Evolutionary conservation across 2,113 vertebrate genomes (phyloP).

Genomic region (Phainopepla nitens): DNA sequence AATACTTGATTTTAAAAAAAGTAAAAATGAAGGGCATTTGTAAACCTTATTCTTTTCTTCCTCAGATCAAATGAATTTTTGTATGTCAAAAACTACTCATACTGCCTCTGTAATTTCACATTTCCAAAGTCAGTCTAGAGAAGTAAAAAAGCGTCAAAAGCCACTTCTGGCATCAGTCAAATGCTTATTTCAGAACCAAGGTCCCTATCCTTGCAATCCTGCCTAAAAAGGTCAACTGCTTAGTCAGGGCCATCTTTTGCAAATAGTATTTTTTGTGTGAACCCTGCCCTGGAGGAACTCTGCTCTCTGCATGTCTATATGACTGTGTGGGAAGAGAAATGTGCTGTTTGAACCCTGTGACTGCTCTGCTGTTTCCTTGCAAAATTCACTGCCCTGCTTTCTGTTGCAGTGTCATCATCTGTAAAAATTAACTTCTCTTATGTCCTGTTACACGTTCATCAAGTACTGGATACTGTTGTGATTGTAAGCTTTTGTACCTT

Average conservation of each 20-base stretch:
- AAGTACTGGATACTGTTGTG: neutral
- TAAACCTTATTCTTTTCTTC: neutral
- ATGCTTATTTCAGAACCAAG: neutral
- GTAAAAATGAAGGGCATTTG: rapidly evolving
- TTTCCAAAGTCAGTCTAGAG: neutral
- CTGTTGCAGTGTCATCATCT: neutral
- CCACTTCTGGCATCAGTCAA: neutral
- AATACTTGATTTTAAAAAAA: neutral
- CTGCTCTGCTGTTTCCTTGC: neutral
- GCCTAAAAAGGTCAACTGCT: neutral
- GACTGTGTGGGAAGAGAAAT: neutral
- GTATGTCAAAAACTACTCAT: neutral
- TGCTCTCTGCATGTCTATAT: neutral
- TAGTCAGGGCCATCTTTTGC: neutral
- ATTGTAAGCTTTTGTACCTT: neutral
- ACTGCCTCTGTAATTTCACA: neutral
- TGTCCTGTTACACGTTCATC: neutral
- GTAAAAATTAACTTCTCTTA: neutral
- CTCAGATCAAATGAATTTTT: neutral
- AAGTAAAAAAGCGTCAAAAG: neutral
- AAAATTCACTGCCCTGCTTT: neutral
- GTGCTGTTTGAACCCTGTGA: neutral
- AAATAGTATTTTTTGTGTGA: neutral
- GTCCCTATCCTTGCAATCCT: neutral
- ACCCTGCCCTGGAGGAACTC: neutral